Base-by-base conservation (phyloP, 2,797 vertebrate species). In the Vespertilio murinus region DNA sequence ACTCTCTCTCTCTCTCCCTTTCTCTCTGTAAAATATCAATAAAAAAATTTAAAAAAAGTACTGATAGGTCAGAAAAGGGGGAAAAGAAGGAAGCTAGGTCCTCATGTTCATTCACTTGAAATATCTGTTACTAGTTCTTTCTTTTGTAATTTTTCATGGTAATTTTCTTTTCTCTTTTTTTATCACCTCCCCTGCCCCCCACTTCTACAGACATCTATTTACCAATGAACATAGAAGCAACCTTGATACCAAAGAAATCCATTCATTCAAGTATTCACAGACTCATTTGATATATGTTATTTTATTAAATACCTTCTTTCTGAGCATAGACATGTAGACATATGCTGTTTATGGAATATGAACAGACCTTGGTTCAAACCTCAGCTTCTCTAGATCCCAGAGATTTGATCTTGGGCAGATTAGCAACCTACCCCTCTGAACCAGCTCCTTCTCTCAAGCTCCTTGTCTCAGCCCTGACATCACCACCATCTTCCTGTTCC, bases 51-150 rank as follows among this genome's bases (percentile, higher is more conserved):
- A n/a, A n/a, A n/a, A 86, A 74, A 87, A 42, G 81, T 54, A 59
- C 84, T 75, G 45, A 80, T 91, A 30, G 70, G 56, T 64, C 38
- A 91, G 75, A 73, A 94, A 89, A 95, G 74, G 67, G 7, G 61
- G 10, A 38, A 67, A 80, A 82, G 54, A 86, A 86, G 54, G 20
- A 81, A 78, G 65, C 71, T 20, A 75, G 49, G 16, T 8, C 17
- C 38, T 54, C 3, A 6, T 38, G 30, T 54, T 69, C 25, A 69
- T 78, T 95, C 14, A 80, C 30, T 56, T 71, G 38, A 56, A 88
- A 64, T 81, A 67, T 10, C 77, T 17, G 22, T 65, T 52, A 88
- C 8, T 20, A 56, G 54, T 28, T 83, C 54, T 49, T 65, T n/a
- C 56, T 87, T 65, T n/a, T 92, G 87, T 86, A 25, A 61, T 49